Evolutionary conservation across 2,888 invertebrate genomes (phyloP), one percentile per base, ranked within the genome.

Genomic region (Charanyca ferruginea): DNA sequence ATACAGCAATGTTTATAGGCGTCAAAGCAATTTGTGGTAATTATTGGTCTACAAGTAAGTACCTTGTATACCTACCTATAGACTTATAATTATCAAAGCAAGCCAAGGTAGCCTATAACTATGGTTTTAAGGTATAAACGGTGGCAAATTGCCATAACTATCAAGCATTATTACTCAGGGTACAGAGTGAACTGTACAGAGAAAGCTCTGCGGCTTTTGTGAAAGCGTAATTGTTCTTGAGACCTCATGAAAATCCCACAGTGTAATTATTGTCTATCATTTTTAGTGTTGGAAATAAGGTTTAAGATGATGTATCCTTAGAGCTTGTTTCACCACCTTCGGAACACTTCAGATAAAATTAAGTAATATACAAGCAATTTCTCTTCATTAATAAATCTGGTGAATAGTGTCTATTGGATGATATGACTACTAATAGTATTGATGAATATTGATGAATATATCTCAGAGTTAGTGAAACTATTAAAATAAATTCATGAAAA

Each of bases 121-220:
- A 58, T 55, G 51, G 22, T 55, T 61, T 49, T 9, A 51, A 73
- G 58, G 25, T 41, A 47, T 62, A 44, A 66, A 23, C 42, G 18
- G 47, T 63, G 53, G 44, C 25, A 73, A 58, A 58, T 57, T 62
- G 51, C 62, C 8, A 38, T 60, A 38, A 1, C 16, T 38, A 38
- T 57, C 13, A 49, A 65, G 44, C 32, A 44, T 73, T 66, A 51
- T 57, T 25, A 42, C 60, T 38, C 38, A 42, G 35, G 44, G 44
- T 61, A 58, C 77, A 60, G 53, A 65, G 54, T 54, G 35, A 49
- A 49, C 28, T 35, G 8, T 6, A 53, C 25, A 62, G 64, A 49
- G 76, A 77, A 77, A 77, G 80, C 60, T 49, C 28, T 65, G 58
- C 44, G 51, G 60, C 28, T 62, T 69, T 75, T 65, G 77, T 76